Evolutionary conservation across 2,113 vertebrate genomes (phyloP), one percentile per base, ranked within the genome.

Genomic region (Thunnus maccoyii): DNA sequence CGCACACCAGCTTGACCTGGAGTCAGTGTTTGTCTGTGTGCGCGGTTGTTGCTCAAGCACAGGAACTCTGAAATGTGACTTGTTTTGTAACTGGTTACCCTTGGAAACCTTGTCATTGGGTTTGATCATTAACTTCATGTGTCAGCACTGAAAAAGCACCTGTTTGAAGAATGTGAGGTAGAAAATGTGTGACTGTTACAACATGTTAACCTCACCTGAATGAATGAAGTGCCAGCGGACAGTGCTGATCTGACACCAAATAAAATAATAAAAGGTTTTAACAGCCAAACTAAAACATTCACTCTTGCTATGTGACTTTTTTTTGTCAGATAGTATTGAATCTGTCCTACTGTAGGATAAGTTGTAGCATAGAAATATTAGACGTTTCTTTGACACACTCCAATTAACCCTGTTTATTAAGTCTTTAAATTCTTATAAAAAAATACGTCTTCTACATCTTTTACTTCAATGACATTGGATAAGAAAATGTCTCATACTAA

Each of bases 71-170:
- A 88, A 67, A 66, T 74, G 48, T 64, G 86, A 75, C 79, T 85
- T 93, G 70, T 93, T 90, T 86, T 80, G 14, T 83, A 55, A 54
- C 13, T 44, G 56, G 87, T 92, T 84, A 77, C 91, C 91, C 83
- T 63, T 83, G 88, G 91, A 84, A 91, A 91, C 90, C 70, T 83
- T 83, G 48, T 57, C 44, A 61, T 20, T 80, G 32, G 73, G 93
- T 86, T 91, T 93, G 87, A 94, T 92, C 61, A 94, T 95, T 94
- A 94, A 94, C 93, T 67, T 30, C 72, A n/a, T 20, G 17, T 83
- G 82, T 89, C 87, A 88, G 17, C 16, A 52, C 16, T 78, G 55
- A 84, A 51, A 80, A 80, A 89, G 83, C 20, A 63, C 52, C 44
- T 64, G 51, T 67, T 76, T 86, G 50, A 77, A 32, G 15, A 54